A percentile compares a stretch with the other conserved stretches of the same genome.
Conservation (phyloP, 2,888 invertebrate species). For the Helicoverpa assulta region DNA sequence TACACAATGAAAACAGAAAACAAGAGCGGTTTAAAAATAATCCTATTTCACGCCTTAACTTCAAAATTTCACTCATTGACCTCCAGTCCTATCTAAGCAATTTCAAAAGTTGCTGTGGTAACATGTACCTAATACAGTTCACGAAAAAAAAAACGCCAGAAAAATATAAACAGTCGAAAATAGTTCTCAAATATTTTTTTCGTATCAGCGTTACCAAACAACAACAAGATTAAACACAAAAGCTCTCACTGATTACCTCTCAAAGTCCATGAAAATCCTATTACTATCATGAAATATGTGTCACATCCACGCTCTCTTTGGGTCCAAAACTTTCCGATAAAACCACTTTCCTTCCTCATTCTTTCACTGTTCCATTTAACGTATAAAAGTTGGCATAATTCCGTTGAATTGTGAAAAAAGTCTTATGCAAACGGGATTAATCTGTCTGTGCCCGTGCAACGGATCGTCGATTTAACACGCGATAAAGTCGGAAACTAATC, state of each 20-base stretch:
- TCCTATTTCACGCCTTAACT: not conserved
- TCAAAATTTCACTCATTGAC: not conserved
- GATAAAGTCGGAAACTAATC: constrained; percentile 76
- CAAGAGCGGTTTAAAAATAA: not conserved
- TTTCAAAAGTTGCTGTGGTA: too few relatives aligned
- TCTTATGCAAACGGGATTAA: constrained; percentile 77
- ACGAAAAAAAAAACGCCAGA: too few relatives aligned
- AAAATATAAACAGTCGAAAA: not conserved
- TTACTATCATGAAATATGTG: constrained; percentile 53
- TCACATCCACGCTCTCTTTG: constrained; percentile 40
- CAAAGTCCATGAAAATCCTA: constrained; percentile 35
- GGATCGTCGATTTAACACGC: constrained; percentile 78
- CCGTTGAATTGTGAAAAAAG: constrained; percentile 67
- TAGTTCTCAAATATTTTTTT: constrained; percentile 12
- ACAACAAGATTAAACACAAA: constrained; percentile 34
- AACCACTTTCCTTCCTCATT: constrained; percentile 58
- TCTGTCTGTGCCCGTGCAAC: constrained; percentile 76
- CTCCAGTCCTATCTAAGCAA: not conserved
- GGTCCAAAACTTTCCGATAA: constrained; percentile 58
- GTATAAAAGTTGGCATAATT: constrained; percentile 62
- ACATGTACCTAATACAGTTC: too few relatives aligned
- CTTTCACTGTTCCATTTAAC: constrained; percentile 54
- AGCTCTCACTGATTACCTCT: constrained; percentile 30
- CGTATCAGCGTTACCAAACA: constrained; percentile 16
- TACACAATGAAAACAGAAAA: not conserved